phyloP scores from a whole-genome alignment of 1,140 invertebrate genomes.

The Drosophila pallidifrons region DNA sequence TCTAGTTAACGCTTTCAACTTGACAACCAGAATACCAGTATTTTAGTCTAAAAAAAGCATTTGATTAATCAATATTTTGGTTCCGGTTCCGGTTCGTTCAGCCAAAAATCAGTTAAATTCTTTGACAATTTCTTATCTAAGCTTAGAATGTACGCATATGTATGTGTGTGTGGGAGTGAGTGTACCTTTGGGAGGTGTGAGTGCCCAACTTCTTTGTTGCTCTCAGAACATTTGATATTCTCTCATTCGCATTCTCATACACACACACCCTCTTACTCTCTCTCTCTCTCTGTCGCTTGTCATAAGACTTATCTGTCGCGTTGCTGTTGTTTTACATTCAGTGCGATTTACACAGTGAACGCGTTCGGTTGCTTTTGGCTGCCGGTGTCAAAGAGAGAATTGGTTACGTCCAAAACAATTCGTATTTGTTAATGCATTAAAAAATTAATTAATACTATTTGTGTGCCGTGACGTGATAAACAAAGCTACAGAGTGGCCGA shows the following conservation, averaged over 20 bases:
- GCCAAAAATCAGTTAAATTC: constrained; percentile 1
- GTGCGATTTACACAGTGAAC: constrained; percentile 45
- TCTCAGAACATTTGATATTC: constrained; percentile 26
- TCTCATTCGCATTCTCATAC: constrained; percentile 4
- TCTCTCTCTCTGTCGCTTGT: not conserved
- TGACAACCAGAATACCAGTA: not conserved
- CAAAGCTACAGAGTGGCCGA: constrained; percentile 33
- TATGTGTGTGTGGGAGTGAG: not conserved
- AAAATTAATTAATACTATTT: constrained; percentile 40
- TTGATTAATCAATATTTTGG: not conserved
- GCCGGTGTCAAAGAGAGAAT: not conserved
- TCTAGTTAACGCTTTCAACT: not conserved
- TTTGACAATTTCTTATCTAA: constrained; percentile 25
- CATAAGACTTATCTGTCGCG: constrained; percentile 30
- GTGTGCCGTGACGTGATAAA: constrained; percentile 55
- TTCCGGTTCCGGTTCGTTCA: not conserved
- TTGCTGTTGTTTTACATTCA: constrained; percentile 28
- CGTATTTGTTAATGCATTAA: constrained; percentile 37
- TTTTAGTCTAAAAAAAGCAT: not conserved
- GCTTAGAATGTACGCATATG: constrained; percentile 8
- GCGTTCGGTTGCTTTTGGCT: constrained; percentile 42
- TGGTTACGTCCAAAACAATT: constrained; percentile 16
- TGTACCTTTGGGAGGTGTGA: constrained; percentile 9
- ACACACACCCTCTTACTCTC: not conserved
- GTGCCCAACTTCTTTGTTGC: constrained; percentile 4